phyloP scores from a whole-genome alignment of 1,140 invertebrate species.

The Drosophila equinoxialis region DNA sequence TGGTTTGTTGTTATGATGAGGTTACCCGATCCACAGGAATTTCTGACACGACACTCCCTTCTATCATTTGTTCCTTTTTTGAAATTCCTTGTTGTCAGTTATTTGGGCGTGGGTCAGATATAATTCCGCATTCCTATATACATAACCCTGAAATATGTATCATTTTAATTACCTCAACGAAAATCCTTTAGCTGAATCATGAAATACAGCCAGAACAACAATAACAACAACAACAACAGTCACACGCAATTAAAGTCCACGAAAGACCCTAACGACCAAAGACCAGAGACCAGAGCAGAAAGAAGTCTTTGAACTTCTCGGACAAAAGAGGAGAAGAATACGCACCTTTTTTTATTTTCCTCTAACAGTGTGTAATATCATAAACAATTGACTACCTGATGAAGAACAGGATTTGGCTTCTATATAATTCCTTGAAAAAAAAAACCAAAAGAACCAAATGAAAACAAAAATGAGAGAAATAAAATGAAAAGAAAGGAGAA shows the following conservation, averaged over 20 bases:
- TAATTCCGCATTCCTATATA: constrained; percentile 24
- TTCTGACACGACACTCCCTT: neutral
- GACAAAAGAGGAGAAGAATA: constrained; percentile 6
- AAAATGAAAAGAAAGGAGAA: constrained; percentile 24
- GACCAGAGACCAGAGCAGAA: neutral
- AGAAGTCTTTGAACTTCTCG: constrained; percentile 52
- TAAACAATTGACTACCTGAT: constrained; percentile 38
- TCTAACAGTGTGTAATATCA: neutral
- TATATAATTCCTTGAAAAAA: constrained; percentile 62
- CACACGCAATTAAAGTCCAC: constrained; percentile 66
- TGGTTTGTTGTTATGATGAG: constrained; percentile 37
- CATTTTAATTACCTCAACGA: constrained; percentile 64
- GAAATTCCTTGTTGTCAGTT: constrained; percentile 6
- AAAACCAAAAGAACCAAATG: neutral
- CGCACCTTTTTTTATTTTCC: constrained; percentile 33
- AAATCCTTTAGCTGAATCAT: constrained; percentile 61
- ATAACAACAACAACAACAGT: neutral
- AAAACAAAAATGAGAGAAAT: constrained; percentile 15
- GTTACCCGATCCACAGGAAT: too few species aligned
- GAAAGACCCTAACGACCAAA: constrained; percentile 20
- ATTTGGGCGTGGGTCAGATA: constrained; percentile 49
- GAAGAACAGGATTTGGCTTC: constrained; percentile 48
- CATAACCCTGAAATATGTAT: constrained; percentile 54
- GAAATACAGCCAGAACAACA: neutral
- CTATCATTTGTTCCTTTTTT: neutral